phyloP scores from a whole-genome alignment of 2,888 invertebrate genomes.

The Alcis repandata region DNA sequence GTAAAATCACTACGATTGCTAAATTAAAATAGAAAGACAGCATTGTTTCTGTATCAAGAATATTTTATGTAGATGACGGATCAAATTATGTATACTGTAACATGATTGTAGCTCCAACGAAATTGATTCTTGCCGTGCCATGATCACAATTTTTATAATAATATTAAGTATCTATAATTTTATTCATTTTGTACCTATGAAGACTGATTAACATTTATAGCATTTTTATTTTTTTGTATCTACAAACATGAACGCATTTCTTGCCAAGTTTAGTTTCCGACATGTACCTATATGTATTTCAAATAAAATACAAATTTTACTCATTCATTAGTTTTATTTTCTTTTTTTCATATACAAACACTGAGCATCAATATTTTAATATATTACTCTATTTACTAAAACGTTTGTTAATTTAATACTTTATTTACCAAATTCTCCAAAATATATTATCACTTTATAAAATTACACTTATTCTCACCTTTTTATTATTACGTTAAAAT shows the following conservation, averaged over 20 bases:
- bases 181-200: slow-evolving; percentile 23
- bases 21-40: neutral
- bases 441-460: slow-evolving; percentile 52
- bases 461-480: slow-evolving; percentile 31
- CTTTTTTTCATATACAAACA: slow-evolving; percentile 54
- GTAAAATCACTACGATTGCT: neutral
- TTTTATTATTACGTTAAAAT: neutral
- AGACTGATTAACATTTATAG: slow-evolving; percentile 43
- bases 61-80: neutral
- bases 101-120: neutral
- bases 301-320: slow-evolving; percentile 32
- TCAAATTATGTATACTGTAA: neutral
- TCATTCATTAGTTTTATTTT: slow-evolving; percentile 46
- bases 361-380: slow-evolving; percentile 52
- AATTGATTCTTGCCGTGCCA: slow-evolving; percentile 34
- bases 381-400: slow-evolving; percentile 24
- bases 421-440: slow-evolving; percentile 39
- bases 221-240: slow-evolving; percentile 30
- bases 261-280: slow-evolving; percentile 21
- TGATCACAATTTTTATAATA: slow-evolving; percentile 15
- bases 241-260: slow-evolving; percentile 2
- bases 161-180: slow-evolving; percentile 4
- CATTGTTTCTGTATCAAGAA: neutral
- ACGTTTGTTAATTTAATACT: slow-evolving; percentile 44
- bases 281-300: slow-evolving; percentile 2